Percentiles rank a stretch among this genome's conserved stretches.
These are phyloP conservation scores for Lasioglossum malachurum DNA, from an alignment of 2,888 invertebrate genomes.

Conservation along the genomic window DNA sequence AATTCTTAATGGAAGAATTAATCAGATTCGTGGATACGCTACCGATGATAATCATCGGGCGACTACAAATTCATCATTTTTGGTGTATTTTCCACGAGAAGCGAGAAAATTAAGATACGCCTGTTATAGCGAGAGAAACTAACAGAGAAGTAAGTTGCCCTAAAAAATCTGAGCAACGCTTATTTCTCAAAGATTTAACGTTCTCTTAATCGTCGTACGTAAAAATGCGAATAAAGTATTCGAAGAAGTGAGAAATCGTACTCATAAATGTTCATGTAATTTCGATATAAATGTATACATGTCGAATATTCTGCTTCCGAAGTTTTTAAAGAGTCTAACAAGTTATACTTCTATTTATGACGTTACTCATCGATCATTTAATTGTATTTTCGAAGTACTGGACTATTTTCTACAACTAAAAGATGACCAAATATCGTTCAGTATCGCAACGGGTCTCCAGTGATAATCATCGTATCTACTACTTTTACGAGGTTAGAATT, in stretches of 20 bases:
- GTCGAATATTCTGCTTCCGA: constrained; percentile 28
- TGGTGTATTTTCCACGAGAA: constrained; percentile 28
- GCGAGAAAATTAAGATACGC: constrained; percentile 15
- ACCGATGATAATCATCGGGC: constrained; percentile 59
- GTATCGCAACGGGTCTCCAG: constrained; percentile 52
- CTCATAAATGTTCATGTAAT: constrained; percentile 22
- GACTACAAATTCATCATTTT: constrained; percentile 56
- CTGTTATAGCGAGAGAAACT: constrained; percentile 27
- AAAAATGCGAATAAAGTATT: constrained; percentile 33
- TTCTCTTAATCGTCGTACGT: constrained; percentile 18
- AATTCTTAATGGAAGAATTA: constrained; percentile 65
- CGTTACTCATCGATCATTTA: constrained; percentile 44
- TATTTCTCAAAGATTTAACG: constrained; percentile 29
- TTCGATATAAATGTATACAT: constrained; percentile 25
- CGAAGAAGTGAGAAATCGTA: constrained; percentile 20
- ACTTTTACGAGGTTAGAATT: constrained; percentile 66
- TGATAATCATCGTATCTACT: constrained; percentile 64
- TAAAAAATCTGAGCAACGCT: constrained; percentile 28
- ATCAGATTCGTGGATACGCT: constrained; percentile 50
- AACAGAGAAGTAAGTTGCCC: constrained; percentile 51
- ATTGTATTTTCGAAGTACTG: constrained; percentile 50
- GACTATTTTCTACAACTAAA: constrained; percentile 53
- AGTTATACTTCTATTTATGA: constrained; percentile 51
- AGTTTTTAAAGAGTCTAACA: constrained; percentile 40
- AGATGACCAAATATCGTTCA: constrained; percentile 64